phyloP scores from a whole-genome alignment of 2,113 vertebrate genomes.

The Brachypodius melanocephalos region DNA sequence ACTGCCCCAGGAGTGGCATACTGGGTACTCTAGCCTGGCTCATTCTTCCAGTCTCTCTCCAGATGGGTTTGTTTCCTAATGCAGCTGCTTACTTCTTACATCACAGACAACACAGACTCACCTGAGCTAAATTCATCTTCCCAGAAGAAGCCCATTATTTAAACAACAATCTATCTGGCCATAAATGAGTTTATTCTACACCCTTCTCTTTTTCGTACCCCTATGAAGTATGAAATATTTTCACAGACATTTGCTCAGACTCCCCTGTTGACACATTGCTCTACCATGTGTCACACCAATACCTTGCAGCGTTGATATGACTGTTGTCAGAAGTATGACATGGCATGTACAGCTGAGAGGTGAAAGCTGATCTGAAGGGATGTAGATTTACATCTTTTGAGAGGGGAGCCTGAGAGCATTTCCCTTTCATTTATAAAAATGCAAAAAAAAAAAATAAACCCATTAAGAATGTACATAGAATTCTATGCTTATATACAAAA shows the following conservation, averaged over 20 bases:
- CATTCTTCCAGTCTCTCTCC: not conserved
- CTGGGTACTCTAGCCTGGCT: not conserved
- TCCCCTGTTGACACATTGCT: not conserved
- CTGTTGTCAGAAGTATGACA: conserved; percentile 8
- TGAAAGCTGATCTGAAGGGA: not conserved
- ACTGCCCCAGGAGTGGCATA: not conserved
- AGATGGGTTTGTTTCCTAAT: not conserved
- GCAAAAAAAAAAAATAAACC: accelerated
- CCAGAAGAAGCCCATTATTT: not conserved
- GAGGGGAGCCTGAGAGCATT: not conserved
- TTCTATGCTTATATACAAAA: not conserved
- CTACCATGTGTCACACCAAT: not conserved
- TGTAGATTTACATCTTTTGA: not conserved
- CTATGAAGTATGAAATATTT: not conserved
- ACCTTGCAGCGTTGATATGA: not conserved
- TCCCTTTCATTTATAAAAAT: not conserved
- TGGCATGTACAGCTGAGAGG: not conserved
- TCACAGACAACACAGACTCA: not conserved
- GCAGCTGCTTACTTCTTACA: accelerated
- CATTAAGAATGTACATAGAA: not conserved
- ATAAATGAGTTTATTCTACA: not conserved
- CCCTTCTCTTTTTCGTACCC: not conserved
- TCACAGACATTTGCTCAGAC: not conserved
- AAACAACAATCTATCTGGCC: not conserved
- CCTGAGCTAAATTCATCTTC: not conserved